Percentiles rank a stretch among this genome's conserved stretches.
Evolutionary conservation across 1,140 invertebrate genomes (phyloP).

Genomic region (Stratiolaelaps scimitus): DNA sequence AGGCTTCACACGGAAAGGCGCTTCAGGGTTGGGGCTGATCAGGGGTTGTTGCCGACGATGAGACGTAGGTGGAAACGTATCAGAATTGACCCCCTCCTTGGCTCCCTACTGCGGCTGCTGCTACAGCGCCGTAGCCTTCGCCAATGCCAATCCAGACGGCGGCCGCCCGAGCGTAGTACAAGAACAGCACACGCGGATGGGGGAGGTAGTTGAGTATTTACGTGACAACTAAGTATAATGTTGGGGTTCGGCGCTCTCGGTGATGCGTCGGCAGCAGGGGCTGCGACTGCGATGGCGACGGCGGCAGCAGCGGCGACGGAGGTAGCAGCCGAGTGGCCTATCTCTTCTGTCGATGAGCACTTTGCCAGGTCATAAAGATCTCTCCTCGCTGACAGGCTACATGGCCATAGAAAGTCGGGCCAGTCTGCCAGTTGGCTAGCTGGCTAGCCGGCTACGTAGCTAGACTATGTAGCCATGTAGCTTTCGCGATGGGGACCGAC

Average conservation of each 20-base stretch:
- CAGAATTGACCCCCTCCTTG: not conserved
- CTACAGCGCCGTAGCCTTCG: not conserved
- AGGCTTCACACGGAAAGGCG: not conserved
- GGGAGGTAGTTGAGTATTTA: constrained; percentile 12
- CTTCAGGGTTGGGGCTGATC: not conserved
- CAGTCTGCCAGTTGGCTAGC: no score
- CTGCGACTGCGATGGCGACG: not conserved
- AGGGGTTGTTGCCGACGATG: not conserved
- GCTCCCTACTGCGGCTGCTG: not conserved
- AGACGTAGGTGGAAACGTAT: not conserved
- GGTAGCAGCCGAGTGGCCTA: not conserved
- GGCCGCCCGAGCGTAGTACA: not conserved
- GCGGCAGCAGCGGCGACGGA: not conserved
- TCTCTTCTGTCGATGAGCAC: constrained; percentile 9
- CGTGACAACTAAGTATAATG: constrained; percentile 29
- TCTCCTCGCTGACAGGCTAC: not conserved
- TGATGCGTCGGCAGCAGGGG: not conserved
- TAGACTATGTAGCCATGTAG: no score
- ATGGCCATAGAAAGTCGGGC: no score
- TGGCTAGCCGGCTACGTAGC: no score
- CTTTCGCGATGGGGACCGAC: no score
- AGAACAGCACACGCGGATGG: not conserved
- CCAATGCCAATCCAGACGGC: not conserved
- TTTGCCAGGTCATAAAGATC: constrained; percentile 28
- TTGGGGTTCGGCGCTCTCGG: not conserved